Base-by-base conservation (phyloP, 2,888 invertebrate species). In the Leptinotarsa rubiginosa region DNA sequence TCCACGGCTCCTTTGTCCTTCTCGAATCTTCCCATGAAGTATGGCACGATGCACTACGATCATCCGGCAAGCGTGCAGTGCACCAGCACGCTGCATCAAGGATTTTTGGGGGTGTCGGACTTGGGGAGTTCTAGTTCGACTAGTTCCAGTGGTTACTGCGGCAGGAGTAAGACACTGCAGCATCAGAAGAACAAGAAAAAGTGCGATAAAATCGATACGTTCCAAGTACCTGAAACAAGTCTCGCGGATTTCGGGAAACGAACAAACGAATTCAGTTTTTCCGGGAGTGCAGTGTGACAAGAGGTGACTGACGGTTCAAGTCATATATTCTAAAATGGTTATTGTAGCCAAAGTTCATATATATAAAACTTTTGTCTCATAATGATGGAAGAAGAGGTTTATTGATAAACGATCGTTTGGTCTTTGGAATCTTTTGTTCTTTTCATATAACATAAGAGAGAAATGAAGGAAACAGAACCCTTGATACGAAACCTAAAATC, bases 171-270 rank as follows among this genome's bases (percentile, higher is more conserved):
- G 80, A 88, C 87, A 49, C 80, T 88, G 79, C 87, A 88, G 74
- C 87, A 87, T 76, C 87, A 70, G 54, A 67, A 72, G 20, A 72
- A 69, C 13, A 78, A 79, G 67, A 88, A 87, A 81, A 88, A 88
- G 80, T 86, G 86, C 71, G 86, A 87, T 13, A 87, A 87, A 76
- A 87, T 88, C 64, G 88, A 88, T 75, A 87, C 87, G 47, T 88
- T 88, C 78, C 86, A 87, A 75, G 86, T 86, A 31, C 87, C 87
- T 65, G 85, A 85, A 22, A 82, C 85, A 16, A 84, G 83, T 67
- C 84, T 85, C 74, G 81, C 83, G 62, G 86, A 86, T 69, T 86
- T 85, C 75, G 82, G 83, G 52, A 81, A 86, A 77, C 81, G 85
- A 79, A 82, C 85, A 77, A 85, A 82, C 75, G 84, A 85, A 49